These are phyloP conservation scores for Quadriops clusia DNA, from an alignment of 2,888 invertebrate genomes.

Conservation along the genomic window DNA sequence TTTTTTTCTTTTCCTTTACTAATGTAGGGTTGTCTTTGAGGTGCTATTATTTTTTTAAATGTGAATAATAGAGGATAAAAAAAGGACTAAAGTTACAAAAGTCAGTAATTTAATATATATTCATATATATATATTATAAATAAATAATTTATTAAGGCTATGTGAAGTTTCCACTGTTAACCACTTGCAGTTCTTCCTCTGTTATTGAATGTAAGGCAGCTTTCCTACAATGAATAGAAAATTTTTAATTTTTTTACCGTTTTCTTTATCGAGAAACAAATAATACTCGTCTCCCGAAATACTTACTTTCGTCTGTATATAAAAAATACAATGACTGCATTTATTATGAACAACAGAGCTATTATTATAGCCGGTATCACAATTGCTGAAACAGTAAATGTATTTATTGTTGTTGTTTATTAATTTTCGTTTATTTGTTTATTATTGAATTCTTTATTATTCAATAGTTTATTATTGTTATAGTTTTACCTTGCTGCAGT, in stretches of 20 bases:
- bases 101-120: conserved; percentile 1
- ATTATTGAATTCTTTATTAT: neutral
- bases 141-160: conserved; percentile 9
- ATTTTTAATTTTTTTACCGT: conserved; percentile 5
- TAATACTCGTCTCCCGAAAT: no score
- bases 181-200: conserved; percentile 32
- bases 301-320: no score
- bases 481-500: no score
- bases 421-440: conserved; percentile 1
- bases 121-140: conserved; percentile 3
- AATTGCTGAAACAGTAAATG: conserved; percentile 45
- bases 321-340: conserved; percentile 59
- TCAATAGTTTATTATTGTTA: conserved; percentile 1
- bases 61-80: conserved; percentile 5
- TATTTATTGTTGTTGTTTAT: conserved; percentile 5
- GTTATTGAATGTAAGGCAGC: conserved; percentile 27
- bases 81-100: conserved; percentile 7
- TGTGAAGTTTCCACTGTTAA: conserved; percentile 9
- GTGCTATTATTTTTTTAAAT: conserved; percentile 1
- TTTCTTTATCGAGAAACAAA: conserved; percentile 11
- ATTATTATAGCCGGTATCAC: conserved; percentile 61
- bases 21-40: no score
- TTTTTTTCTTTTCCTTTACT: no score
- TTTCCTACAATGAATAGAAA: conserved; percentile 31
- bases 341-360: conserved; percentile 57